Conservation (phyloP, 2,888 invertebrate species). For the Alloplasta piceator region DNA sequence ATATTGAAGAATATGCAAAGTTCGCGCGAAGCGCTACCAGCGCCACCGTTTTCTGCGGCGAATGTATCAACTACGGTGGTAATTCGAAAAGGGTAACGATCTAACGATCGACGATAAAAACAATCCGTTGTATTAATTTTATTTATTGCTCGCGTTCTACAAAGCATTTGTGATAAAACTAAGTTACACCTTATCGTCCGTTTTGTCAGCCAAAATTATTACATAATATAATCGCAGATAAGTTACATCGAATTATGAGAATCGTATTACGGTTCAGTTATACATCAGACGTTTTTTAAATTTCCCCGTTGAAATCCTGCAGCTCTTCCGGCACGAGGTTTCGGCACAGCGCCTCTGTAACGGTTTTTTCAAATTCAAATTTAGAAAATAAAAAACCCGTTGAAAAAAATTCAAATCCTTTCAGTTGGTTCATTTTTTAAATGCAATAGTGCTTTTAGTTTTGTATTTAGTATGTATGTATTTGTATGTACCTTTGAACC, state of each 20-base stretch:
- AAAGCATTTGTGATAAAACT: constrained; percentile 20
- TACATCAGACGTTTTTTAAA: constrained; percentile 11
- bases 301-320: constrained; percentile 10
- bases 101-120: too few species aligned
- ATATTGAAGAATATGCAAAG: too few species aligned
- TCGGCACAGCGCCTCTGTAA: constrained; percentile 53
- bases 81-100: too few species aligned
- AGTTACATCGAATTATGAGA: not conserved
- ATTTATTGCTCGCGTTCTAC: constrained; percentile 56
- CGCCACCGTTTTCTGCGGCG: too few species aligned
- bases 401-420: too few species aligned
- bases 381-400: not conserved
- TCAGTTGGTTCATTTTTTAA: too few species aligned
- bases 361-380: not conserved
- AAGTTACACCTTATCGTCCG: constrained; percentile 1
- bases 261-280: constrained; percentile 4
- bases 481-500: constrained; percentile 48
- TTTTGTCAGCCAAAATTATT: constrained; percentile 1
- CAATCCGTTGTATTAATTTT: too few species aligned
- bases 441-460: too few species aligned
- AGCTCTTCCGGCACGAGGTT: constrained; percentile 32
- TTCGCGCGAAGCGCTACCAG: too few species aligned
- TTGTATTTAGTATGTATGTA: not conserved
- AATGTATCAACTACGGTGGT: too few species aligned
- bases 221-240: not conserved